Conservation (phyloP, 2,797 vertebrate species). For the Mormyrus proboscirostris region DNA sequence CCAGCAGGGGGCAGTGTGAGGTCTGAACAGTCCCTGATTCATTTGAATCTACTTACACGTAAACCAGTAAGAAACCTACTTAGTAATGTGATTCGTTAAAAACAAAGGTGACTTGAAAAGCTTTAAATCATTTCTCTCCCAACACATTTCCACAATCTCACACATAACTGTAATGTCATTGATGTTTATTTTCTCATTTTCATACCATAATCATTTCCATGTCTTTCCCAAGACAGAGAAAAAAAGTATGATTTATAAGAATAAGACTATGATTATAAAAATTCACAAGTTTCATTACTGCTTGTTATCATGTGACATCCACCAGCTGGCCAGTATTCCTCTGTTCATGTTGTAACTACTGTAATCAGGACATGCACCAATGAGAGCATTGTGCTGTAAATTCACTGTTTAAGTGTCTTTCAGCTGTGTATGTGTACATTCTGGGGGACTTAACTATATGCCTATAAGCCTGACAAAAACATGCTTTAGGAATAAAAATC, state of each 20-base stretch:
- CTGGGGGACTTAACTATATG: neutral
- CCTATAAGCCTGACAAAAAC: neutral
- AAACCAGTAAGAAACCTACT: neutral
- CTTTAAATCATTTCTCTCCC: neutral
- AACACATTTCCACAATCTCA: neutral
- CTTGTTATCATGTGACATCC: neutral
- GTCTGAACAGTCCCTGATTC: neutral
- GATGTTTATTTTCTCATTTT: neutral
- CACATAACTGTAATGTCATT: neutral
- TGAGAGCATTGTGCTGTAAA: neutral
- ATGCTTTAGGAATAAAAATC: neutral
- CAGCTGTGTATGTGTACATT: neutral
- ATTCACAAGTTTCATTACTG: neutral
- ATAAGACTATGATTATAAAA: neutral
- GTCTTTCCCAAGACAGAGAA: neutral
- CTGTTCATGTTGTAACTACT: neutral
- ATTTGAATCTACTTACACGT: neutral
- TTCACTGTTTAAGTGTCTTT: neutral
- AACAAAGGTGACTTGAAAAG: neutral
- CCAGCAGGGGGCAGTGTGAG: neutral
- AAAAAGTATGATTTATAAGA: neutral
- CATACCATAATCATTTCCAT: neutral
- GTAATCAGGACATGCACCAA: neutral
- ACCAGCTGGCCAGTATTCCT: neutral
- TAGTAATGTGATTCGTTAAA: neutral